These are phyloP conservation scores for Phoenicopterus ruber DNA, from an alignment of 2,113 vertebrate species.

Conservation along the genomic window DNA sequence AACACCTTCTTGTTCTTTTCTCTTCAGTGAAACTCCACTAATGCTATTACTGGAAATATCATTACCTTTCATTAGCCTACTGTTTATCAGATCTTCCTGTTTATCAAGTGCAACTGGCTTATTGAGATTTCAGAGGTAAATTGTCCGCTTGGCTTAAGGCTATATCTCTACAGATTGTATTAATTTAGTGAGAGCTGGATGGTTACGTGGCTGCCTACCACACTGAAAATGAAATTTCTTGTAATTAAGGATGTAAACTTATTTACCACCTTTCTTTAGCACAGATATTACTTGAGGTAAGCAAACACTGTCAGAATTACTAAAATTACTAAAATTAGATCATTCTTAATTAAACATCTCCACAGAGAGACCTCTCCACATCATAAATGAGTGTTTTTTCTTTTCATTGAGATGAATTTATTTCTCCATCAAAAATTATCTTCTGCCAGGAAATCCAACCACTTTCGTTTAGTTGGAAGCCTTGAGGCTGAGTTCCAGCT, in stretches of 20 bases:
- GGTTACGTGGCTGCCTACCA: neutral
- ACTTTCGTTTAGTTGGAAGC: neutral
- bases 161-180: neutral
- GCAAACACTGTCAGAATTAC: neutral
- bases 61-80: neutral
- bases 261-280: neutral
- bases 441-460: constrained; percentile 2
- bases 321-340: neutral
- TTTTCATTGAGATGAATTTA: constrained; percentile 2
- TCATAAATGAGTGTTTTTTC: neutral
- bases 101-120: neutral
- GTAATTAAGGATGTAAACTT: neutral
- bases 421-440: constrained; percentile 24
- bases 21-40: neutral
- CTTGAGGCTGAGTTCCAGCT: neutral
- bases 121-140: neutral
- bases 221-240: neutral
- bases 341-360: constrained; percentile 2
- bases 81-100: neutral
- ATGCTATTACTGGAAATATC: neutral
- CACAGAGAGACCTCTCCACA: neutral
- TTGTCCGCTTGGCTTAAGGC: neutral
- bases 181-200: neutral
- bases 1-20: neutral
- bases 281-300: neutral